Evolutionary conservation across 2,888 invertebrate genomes (phyloP), one percentile per base, ranked within the genome.

Genomic region (Drosophila affinis): DNA sequence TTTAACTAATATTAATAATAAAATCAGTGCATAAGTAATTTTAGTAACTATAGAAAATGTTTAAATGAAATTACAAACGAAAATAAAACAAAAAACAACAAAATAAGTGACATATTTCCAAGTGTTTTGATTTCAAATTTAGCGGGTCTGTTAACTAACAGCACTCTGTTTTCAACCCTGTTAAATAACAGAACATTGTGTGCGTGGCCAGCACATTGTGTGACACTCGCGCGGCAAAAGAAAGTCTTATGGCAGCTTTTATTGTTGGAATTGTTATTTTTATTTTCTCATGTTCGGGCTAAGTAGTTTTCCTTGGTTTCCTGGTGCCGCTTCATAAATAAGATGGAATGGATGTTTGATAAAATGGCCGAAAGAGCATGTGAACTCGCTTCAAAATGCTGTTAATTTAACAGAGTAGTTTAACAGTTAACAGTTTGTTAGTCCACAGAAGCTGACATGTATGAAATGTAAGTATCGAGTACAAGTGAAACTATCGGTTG

Each of bases 1-100:
- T 87, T 89, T 89, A 86, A 86, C 85, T 88, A 89, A 87, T 83
- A 83, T 89, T 87, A 88, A 87, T 87, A 80, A 88, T 80, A 83
- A 86, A 90, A 49, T 47, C 78, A 88, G 80, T 80, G 76, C 86
- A 90, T 89, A 89, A 89, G 80, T 88, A 88, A 90, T 89, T 89
- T 90, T 91, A 89, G 88, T 91, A 90, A 89, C 90, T 90, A 91
- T 90, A 90, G 90, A 89, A 91, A 91, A 90, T 91, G 90, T 91
- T 91, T 90, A 81, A 91, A 90, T 84, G 88, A 89, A 91, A 90
- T 84, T 88, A 77, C 74, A 91, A 84, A 79, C 79, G 78, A 87
- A 86, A 87, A 85, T 81, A 83, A 77, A 72, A 63, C 55, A 67
- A 67, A 72, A 75, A 65, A 62, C 73, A 58, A 76, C 54, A 67